Evolutionary conservation across 2,797 vertebrate genomes (phyloP).

Genomic region (Gorsachius magnificus): DNA sequence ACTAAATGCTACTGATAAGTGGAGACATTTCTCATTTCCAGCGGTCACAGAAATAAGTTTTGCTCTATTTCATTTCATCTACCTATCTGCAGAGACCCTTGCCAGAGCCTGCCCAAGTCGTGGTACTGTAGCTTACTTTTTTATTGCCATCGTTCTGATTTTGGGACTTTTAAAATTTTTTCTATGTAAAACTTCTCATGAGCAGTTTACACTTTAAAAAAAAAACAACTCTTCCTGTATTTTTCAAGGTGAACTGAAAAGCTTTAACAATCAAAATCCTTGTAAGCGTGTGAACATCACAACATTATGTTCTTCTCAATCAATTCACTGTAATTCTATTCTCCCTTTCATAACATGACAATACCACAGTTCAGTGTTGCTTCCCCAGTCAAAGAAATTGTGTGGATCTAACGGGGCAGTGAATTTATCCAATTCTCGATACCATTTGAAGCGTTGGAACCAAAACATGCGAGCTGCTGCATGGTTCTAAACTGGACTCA

Average conservation of each 20-base stretch:
- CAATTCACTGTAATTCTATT: constrained; percentile 1
- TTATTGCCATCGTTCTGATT: constrained; percentile 16
- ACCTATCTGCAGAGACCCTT: neutral
- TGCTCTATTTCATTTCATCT: constrained; percentile 45
- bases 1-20: constrained; percentile 78
- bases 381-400: neutral
- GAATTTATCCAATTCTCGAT: neutral
- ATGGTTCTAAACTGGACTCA: neutral
- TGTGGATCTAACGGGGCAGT: neutral
- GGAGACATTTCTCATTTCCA: constrained; percentile 54
- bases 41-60: neutral
- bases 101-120: constrained; percentile 42
- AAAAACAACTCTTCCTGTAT: neutral
- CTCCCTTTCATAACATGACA: neutral
- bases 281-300: neutral
- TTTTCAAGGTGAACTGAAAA: constrained; percentile 68
- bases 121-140: constrained; percentile 38
- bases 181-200: constrained; percentile 58
- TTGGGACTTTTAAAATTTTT: constrained; percentile 46
- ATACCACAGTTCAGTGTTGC: constrained; percentile 2
- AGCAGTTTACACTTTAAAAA: constrained; percentile 52
- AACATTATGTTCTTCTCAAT: neutral
- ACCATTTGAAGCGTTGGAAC: neutral
- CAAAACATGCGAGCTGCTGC: neutral
- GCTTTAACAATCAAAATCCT: constrained; percentile 31